These are phyloP conservation scores for Myodes glareolus DNA, from an alignment of 2,113 vertebrate genomes.

Conservation along the genomic window DNA sequence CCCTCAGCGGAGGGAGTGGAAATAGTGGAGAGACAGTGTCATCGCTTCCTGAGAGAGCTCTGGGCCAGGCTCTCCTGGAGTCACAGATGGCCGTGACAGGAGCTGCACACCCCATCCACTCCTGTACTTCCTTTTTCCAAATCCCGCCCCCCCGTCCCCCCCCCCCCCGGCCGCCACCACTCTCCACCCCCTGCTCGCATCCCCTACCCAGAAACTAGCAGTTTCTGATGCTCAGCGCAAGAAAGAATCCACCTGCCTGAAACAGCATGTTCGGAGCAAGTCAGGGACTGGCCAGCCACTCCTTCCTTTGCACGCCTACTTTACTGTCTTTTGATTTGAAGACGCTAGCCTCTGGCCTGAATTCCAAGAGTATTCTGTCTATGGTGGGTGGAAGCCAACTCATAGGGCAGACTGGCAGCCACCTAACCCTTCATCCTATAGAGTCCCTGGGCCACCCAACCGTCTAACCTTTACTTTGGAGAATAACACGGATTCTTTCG, in stretches of 20 bases:
- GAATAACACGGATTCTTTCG: neutral
- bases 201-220: neutral
- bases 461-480: neutral
- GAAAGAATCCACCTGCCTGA: neutral
- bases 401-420: neutral
- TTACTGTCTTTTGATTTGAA: neutral
- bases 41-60: neutral
- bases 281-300: no score
- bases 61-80: conserved; percentile 2
- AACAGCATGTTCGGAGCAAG: neutral
- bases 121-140: neutral
- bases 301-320: neutral
- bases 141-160: neutral
- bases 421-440: neutral
- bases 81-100: conserved; percentile 11
- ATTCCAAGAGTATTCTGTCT: neutral
- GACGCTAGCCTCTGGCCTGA: neutral
- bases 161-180: neutral
- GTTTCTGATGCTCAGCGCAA: neutral
- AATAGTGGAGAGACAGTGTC: neutral
- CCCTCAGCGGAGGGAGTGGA: neutral
- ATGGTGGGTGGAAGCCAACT: neutral
- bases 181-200: neutral
- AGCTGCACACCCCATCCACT: neutral
- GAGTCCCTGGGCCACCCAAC: neutral